These are phyloP conservation scores for Orchesellides sinensis DNA, from an alignment of 2,888 invertebrate species.

Conservation along the genomic window DNA sequence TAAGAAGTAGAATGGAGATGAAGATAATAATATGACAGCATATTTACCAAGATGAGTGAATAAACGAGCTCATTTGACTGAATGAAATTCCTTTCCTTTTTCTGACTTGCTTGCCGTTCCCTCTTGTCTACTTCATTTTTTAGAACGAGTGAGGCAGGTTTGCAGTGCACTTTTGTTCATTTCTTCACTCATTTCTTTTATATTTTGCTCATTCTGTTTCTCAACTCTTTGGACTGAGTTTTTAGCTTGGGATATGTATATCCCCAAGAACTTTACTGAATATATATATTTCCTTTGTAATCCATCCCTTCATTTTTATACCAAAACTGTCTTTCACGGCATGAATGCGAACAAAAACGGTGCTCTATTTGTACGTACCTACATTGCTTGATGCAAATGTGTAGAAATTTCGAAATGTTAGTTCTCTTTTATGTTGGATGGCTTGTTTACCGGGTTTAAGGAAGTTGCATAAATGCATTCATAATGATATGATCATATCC, in stretches of 20 bases:
- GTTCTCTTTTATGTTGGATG: not conserved
- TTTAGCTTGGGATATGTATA: not conserved
- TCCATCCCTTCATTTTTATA: constrained; percentile 26
- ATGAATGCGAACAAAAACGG: not conserved
- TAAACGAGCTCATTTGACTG: constrained; percentile 51
- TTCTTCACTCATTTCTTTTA: not conserved
- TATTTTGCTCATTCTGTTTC: not conserved
- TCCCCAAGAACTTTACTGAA: too few species aligned
- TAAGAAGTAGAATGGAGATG: constrained; percentile 23
- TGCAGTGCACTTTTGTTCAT: constrained; percentile 7
- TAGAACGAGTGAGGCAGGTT: not conserved
- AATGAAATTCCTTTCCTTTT: constrained; percentile 39
- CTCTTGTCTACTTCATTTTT: not conserved
- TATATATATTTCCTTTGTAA: constrained; percentile 19
- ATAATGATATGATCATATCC: constrained; percentile 49
- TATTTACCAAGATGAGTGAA: constrained; percentile 46
- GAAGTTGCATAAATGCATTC: constrained; percentile 61
- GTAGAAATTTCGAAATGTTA: constrained; percentile 25
- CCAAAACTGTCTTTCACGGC: constrained; percentile 28
- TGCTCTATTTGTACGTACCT: too few species aligned
- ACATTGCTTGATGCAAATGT: not conserved
- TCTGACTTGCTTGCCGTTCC: not conserved
- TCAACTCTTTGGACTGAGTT: not conserved
- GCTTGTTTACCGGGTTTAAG: constrained; percentile 19
- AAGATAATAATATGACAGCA: constrained; percentile 49